A percentile compares a stretch with the other conserved stretches of the same genome.
phyloP scores from a whole-genome alignment of 2,888 invertebrate species.

The Netelia melanura region DNA sequence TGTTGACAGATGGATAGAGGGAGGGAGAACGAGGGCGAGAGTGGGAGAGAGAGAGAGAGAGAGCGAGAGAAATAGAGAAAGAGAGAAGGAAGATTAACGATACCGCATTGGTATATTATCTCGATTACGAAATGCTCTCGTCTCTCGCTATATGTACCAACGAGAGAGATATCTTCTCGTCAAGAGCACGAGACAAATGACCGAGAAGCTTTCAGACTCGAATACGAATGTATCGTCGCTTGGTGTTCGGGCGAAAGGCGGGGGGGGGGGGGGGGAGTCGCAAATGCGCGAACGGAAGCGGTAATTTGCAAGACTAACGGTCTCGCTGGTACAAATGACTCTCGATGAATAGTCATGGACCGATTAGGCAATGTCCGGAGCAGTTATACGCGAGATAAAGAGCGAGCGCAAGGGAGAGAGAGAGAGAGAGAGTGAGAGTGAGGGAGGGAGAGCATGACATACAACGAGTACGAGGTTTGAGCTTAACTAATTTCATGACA shows the following conservation, averaged over 20 bases:
- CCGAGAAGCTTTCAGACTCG: conserved; percentile 51
- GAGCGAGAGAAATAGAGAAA: conserved; percentile 5
- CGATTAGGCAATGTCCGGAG: conserved; percentile 74
- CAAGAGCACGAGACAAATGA: conserved; percentile 63
- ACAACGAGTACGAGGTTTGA: conserved; percentile 51
- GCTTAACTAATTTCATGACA: conserved; percentile 71
- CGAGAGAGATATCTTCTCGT: conserved; percentile 56
- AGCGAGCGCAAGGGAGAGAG: not conserved
- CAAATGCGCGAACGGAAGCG: conserved; percentile 74
- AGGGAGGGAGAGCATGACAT: not conserved
- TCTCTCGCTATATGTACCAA: conserved; percentile 25
- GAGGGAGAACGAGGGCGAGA: not conserved
- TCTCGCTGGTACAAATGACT: conserved; percentile 76
- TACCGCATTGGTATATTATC: conserved; percentile 46
- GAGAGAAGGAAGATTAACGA: conserved; percentile 60
- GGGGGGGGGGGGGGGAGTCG: conserved; percentile 28
- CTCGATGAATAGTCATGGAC: conserved; percentile 80
- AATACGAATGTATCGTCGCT: conserved; percentile 37
- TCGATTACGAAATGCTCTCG: conserved; percentile 50
- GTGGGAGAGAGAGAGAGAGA: conserved; percentile 8
- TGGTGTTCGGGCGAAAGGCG: not conserved
- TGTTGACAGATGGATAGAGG: conserved; percentile 14
- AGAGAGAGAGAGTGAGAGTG: not conserved
- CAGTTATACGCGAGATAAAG: conserved; percentile 52
- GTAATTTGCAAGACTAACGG: conserved; percentile 75